phyloP scores from a whole-genome alignment of 2,888 invertebrate species.

The Melieria crassipennis region DNA sequence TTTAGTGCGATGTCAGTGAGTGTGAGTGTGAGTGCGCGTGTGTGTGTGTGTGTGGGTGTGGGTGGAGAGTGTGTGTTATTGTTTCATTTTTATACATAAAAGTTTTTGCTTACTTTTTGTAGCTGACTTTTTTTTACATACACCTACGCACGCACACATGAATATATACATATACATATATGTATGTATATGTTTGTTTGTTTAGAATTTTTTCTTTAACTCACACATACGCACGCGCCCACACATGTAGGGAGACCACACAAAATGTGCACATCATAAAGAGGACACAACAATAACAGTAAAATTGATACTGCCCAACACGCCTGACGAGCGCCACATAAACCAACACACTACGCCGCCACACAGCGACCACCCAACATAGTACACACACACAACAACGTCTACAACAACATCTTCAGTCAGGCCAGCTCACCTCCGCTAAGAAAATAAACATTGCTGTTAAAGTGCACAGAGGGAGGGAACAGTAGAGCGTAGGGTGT shows the following conservation, averaged over 20 bases:
- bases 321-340: not conserved
- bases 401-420: not conserved
- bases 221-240: not conserved
- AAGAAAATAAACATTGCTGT: too few species aligned
- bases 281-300: constrained; percentile 34
- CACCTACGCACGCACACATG: constrained; percentile 3
- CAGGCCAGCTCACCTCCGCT: too few species aligned
- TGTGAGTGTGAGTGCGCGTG: not conserved
- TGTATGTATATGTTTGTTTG: constrained; percentile 20
- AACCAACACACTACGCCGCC: not conserved
- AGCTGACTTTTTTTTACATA: constrained; percentile 15
- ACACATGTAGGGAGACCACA: constrained; percentile 11
- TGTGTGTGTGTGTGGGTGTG: not conserved
- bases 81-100: constrained; percentile 14
- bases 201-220: constrained; percentile 4
- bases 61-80: constrained; percentile 7
- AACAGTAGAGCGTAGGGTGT: too few species aligned
- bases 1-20: not conserved
- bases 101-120: constrained; percentile 22
- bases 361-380: not conserved
- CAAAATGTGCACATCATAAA: constrained; percentile 34
- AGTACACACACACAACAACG: not conserved
- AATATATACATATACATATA: constrained; percentile 16
- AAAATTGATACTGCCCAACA: constrained; percentile 9
- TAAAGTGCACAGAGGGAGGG: too few species aligned